Evolutionary conservation across 2,888 invertebrate genomes (phyloP), one percentile per base, ranked within the genome.

Genomic region (Onchidella celtica): DNA sequence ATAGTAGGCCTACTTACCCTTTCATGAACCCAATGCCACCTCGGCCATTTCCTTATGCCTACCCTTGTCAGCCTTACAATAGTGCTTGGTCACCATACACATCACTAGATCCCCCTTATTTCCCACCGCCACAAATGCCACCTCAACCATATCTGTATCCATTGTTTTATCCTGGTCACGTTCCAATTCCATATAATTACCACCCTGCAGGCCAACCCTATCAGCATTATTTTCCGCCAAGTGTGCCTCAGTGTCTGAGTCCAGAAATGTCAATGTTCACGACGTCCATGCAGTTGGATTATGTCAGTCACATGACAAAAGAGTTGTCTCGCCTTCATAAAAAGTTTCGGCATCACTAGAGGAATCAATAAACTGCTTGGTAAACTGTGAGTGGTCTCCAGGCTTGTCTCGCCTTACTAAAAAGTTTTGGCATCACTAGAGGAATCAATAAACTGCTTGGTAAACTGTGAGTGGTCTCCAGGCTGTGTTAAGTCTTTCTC

Each of bases 291-390:
- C 70, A 79, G 34, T 3, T 57, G 17, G 29, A 72, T 61, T 79
- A 79, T 63, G 63, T 79, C 47, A 70, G 65, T 32, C 63, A 65
- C 38, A 79, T 79, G 79, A 72, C 79, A 27, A 70, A 47, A 24
- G 38, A 24, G 29, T 1, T 63, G 9, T 32, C 38, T 61, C 69
- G 29, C 9, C 66, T 77, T 24, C 32, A 32, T 0, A 77, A n/a
- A 68, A 47, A 66, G 21, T 36, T n/a, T n/a, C n/a, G n/a, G n/a
- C n/a, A n/a, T n/a, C n/a, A n/a, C n/a, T n/a, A n/a, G n/a, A n/a
- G n/a, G n/a, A n/a, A n/a, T n/a, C n/a, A n/a, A n/a, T n/a, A n/a
- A n/a, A n/a, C n/a, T n/a, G n/a, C n/a, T n/a, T n/a, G n/a, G n/a
- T n/a, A n/a, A n/a, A n/a, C n/a, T n/a, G n/a, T n/a, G n/a, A n/a